phyloP scores from a whole-genome alignment of 2,888 invertebrate genomes.

The Lithophane semibrunnea region DNA sequence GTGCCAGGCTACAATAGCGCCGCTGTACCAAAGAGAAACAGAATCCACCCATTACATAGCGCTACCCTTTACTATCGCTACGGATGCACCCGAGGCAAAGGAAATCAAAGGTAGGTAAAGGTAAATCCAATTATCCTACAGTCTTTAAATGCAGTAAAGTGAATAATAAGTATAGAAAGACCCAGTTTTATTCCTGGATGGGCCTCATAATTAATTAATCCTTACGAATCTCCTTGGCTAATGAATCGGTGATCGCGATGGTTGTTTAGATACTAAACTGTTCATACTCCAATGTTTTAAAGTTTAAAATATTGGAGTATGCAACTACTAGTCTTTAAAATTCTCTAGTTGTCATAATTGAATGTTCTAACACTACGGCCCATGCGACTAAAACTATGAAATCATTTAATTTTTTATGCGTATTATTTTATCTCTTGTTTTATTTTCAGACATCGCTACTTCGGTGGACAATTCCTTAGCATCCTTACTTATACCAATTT shows the following conservation, averaged over 20 bases:
- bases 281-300: too few species aligned
- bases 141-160: background rate
- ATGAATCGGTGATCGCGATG: background rate
- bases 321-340: background rate
- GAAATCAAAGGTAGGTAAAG: conserved; percentile 49
- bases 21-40: conserved; percentile 81
- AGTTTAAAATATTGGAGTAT: background rate
- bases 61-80: conserved; percentile 56
- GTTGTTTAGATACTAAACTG: background rate
- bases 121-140: conserved; percentile 8
- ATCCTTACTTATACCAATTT: conserved; percentile 60
- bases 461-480: conserved; percentile 50
- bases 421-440: background rate
- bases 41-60: conserved; percentile 74
- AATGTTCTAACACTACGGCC: background rate
- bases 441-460: conserved; percentile 63
- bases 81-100: conserved; percentile 49
- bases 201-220: background rate
- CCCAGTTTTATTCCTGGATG: too few species aligned
- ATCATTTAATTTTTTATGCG: background rate
- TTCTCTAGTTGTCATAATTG: background rate
- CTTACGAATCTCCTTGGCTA: background rate
- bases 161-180: background rate
- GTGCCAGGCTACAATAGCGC: conserved; percentile 87
- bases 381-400: background rate